Conservation (phyloP, 2,113 vertebrate species). For the Steatornis caripensis region DNA sequence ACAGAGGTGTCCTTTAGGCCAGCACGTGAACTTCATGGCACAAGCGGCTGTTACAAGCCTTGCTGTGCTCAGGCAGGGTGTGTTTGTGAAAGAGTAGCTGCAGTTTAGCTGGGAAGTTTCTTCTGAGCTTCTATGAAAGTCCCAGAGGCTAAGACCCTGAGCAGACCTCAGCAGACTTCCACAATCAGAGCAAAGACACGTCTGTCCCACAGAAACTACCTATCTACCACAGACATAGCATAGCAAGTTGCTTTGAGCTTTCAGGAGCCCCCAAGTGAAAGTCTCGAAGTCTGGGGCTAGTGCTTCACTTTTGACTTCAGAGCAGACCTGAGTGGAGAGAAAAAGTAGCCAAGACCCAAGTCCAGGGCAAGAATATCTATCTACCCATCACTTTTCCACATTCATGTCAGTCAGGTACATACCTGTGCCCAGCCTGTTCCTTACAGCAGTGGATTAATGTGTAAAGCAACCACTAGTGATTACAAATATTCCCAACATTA, state of each 20-base stretch:
- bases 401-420: background rate
- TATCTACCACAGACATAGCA: background rate
- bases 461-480: background rate
- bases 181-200: background rate
- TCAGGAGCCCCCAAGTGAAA: background rate
- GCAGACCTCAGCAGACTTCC: background rate
- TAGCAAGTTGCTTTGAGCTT: background rate
- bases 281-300: background rate
- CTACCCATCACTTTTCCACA: background rate
- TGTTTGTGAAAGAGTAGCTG: background rate
- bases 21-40: fast-evolving
- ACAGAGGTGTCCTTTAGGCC: background rate
- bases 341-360: background rate
- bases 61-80: background rate
- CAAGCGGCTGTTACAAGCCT: background rate
- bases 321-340: background rate
- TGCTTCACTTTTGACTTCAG: background rate
- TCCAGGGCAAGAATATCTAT: background rate
- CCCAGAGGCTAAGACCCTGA: background rate
- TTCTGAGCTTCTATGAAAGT: background rate
- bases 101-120: background rate
- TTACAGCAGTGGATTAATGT: background rate
- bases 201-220: too few relatives aligned
- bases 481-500: background rate
- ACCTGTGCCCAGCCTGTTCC: background rate